Evolutionary conservation across 2,113 vertebrate species (phyloP).

Genomic region (Myrmophylax atrothorax): DNA sequence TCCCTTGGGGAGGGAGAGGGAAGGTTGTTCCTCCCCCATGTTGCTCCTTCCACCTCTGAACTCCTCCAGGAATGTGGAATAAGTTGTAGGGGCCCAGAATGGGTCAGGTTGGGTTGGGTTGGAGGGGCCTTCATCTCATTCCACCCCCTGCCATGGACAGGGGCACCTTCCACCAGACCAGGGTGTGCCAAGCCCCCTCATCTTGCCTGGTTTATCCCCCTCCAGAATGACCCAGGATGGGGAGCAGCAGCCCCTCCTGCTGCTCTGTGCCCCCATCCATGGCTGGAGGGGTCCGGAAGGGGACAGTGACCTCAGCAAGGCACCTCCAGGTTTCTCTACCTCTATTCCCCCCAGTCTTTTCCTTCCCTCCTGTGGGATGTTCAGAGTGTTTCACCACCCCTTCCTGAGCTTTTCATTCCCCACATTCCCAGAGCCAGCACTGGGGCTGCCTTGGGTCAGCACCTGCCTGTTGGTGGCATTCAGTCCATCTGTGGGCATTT

Average conservation of each 20-base stretch:
- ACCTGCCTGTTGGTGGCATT: not conserved
- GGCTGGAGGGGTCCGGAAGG: not conserved
- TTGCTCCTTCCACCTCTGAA: not conserved
- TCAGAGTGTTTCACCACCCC: not conserved
- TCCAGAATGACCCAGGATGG: fast-evolving
- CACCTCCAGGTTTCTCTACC: fast-evolving
- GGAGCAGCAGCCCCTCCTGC: not conserved
- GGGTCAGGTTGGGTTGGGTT: not conserved
- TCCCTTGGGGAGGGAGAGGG: not conserved
- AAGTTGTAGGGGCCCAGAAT: fast-evolving
- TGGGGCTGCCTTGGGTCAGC: not conserved
- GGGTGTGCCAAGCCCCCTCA: fast-evolving
- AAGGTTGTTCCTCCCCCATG: not conserved
- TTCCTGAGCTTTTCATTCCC: fast-evolving
- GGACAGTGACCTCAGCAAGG: not conserved
- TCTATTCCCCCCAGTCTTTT: not conserved
- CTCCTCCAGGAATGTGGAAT: not conserved
- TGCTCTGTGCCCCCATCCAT: fast-evolving
- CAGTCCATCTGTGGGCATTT: fast-evolving
- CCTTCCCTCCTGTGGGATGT: fast-evolving
- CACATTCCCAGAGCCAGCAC: fast-evolving
- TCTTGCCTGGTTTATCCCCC: fast-evolving
- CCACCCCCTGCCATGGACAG: not conserved
- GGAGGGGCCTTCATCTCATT: not conserved
- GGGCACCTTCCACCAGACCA: fast-evolving